These are phyloP conservation scores for Tryphoninae sp. DNA, from an alignment of 2,888 invertebrate species.

Conservation along the genomic window DNA sequence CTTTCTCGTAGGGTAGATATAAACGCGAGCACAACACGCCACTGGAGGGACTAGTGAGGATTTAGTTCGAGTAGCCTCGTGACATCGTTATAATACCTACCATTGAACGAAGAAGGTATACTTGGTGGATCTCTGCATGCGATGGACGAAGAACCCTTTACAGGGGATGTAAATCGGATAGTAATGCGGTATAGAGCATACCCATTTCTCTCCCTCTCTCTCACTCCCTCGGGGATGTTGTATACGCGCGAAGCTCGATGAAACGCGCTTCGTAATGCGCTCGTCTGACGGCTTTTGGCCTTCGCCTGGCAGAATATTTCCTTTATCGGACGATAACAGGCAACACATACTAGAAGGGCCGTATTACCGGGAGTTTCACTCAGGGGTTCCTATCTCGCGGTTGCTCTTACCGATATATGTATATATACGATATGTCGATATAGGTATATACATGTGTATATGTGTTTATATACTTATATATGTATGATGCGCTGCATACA, in stretches of 20 bases:
- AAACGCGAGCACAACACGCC: neutral
- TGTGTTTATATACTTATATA: too few relatives aligned
- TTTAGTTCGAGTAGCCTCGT: constrained; percentile 44
- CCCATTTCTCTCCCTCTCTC: too few relatives aligned
- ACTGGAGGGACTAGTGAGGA: constrained; percentile 34
- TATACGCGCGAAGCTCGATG: constrained; percentile 14
- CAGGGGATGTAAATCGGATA: constrained; percentile 6
- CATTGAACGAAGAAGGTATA: constrained; percentile 31
- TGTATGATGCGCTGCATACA: too few relatives aligned
- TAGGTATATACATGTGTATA: neutral
- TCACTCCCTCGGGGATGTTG: neutral
- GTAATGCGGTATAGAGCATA: constrained; percentile 1
- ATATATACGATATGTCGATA: neutral
- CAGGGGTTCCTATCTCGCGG: constrained; percentile 18
- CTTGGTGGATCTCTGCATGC: constrained; percentile 11
- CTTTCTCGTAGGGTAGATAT: neutral
- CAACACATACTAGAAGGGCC: neutral
- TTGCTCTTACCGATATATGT: neutral
- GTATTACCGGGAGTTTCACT: constrained; percentile 13
- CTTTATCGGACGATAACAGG: constrained; percentile 47
- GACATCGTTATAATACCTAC: constrained; percentile 52
- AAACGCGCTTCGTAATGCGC: constrained; percentile 39
- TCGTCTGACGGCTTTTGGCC: constrained; percentile 24
- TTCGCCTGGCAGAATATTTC: constrained; percentile 45
- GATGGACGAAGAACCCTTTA: constrained; percentile 17